phyloP scores from a whole-genome alignment of 2,797 vertebrate species.

The Notoglanidium macrostoma region DNA sequence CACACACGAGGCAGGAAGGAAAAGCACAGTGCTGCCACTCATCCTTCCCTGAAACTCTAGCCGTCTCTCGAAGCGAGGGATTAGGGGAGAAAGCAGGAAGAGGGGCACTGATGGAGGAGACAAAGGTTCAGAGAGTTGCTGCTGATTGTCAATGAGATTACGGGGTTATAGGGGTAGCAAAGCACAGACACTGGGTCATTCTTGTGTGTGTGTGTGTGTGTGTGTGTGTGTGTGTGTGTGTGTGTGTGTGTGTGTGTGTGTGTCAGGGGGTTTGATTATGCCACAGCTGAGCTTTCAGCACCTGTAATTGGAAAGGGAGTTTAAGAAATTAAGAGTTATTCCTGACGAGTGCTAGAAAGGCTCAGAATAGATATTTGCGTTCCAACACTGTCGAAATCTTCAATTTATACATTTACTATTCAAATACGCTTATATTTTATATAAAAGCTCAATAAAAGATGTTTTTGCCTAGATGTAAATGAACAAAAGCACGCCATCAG shows the following conservation, averaged over 20 bases:
- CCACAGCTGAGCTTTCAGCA: conserved; percentile 58
- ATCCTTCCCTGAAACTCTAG: conserved; percentile 51
- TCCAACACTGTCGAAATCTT: neutral
- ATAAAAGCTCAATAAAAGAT: neutral
- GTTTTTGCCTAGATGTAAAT: neutral
- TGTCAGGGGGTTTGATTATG: conserved; percentile 31
- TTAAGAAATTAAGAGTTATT: conserved; percentile 50
- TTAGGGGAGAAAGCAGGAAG: conserved; percentile 28
- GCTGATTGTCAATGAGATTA: conserved; percentile 62
- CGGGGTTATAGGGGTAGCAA: conserved; percentile 53
- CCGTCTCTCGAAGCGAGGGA: conserved; percentile 44
- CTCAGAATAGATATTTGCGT: too few relatives aligned
- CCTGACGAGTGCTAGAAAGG: conserved; percentile 5
- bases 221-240: conserved; percentile 44
- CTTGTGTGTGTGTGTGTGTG: conserved; percentile 42
- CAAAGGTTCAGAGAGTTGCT: conserved; percentile 57
- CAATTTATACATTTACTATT: neutral
- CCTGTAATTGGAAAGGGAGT: conserved; percentile 53
- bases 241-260: conserved; percentile 30
- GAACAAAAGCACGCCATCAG: neutral
- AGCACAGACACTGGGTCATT: conserved; percentile 42
- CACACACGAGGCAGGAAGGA: conserved; percentile 39
- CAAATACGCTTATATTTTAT: neutral
- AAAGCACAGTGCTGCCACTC: conserved; percentile 48
- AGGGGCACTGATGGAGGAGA: conserved; percentile 36